Conservation (phyloP, 30 jellyfish, hydroid and myxozoan genomes). For the Pelagia noctiluca region DNA sequence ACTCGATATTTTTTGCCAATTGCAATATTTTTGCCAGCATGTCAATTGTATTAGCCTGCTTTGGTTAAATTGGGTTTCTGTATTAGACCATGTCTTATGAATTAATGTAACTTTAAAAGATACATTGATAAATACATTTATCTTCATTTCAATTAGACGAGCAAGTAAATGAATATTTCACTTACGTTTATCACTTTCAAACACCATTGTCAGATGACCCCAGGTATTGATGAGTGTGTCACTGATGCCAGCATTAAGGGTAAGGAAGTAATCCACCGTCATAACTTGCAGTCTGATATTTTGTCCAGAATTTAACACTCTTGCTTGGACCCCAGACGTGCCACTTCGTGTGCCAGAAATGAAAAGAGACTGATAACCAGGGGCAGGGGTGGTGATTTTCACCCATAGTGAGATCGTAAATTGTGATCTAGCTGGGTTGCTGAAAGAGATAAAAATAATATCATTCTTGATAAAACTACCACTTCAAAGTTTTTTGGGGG, state of each 20-base stretch:
- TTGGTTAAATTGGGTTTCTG: too few relatives aligned
- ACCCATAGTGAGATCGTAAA: constrained; percentile 47
- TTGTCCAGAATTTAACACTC: constrained; percentile 3
- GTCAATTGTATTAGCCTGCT: too few relatives aligned
- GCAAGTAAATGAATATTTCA: too few relatives aligned
- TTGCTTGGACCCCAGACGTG: constrained; percentile 23
- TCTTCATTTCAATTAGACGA: too few relatives aligned
- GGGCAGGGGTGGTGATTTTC: not conserved
- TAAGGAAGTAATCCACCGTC: not conserved
- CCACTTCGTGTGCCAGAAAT: constrained; percentile 3
- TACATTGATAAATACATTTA: too few relatives aligned
- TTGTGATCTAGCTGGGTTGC: constrained; percentile 37
- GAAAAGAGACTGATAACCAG: constrained; percentile 18
- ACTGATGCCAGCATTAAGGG: not conserved
- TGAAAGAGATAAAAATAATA: not conserved
- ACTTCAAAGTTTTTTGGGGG: not conserved
- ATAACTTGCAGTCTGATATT: not conserved
- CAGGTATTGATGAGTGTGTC: not conserved
- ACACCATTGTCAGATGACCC: not conserved
- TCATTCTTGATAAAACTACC: not conserved
- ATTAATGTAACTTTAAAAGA: too few relatives aligned
- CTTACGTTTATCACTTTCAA: not conserved
- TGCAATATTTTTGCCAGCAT: too few relatives aligned
- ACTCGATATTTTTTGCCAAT: too few relatives aligned
- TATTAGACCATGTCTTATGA: too few relatives aligned